Evolutionary conservation across 2,888 invertebrate species (phyloP), one percentile per base, ranked within the genome.

Genomic region (Cetonia aurata): DNA sequence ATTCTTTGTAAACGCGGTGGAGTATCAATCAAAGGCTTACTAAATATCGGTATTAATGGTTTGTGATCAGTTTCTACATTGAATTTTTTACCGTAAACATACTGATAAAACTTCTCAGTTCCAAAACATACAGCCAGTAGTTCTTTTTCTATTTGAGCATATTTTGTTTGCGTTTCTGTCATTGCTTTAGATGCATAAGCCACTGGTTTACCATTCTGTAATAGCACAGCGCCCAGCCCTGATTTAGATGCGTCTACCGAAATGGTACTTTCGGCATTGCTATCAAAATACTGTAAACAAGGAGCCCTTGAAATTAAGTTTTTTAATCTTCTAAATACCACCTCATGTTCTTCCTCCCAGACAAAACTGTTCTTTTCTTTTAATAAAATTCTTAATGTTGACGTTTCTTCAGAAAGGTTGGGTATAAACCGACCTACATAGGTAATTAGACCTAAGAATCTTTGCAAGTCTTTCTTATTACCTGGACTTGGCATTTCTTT

Each of bases 61-160:
- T 75, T 75, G 59, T 80, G 80, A 73, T 80, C 78, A 10, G 77
- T 79, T 71, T 79, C 76, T 41, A 79, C 74, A 13, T 31, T 69
- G 6, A 79, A 67, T 53, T 53, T 55, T 73, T 65, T 72, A 10
- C 77, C 77, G 68, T 62, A 77, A 31, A 78, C 15, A 72, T 76
- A 79, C 44, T 77, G 75, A 56, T 75, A 44, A 71, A 78, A 79
- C 72, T 66, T 76, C 12, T 50, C 44, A 15, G 31, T n/a, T 4
- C 71, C 71, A 55, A 50, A 73, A 4, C 70, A 41, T 19, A 79
- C 74, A 8, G 78, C 79, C 25, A 74, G 42, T 9, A 75, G 56
- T 59, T 80, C 78, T 69, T 79, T 79, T 67, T 78, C 77, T 25
- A 79, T 78, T 70, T 80, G 78, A 25, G 78, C 76, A 66, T 80